Base-by-base conservation (phyloP, 2,797 vertebrate species). In the Lithobates sylvaticus region DNA sequence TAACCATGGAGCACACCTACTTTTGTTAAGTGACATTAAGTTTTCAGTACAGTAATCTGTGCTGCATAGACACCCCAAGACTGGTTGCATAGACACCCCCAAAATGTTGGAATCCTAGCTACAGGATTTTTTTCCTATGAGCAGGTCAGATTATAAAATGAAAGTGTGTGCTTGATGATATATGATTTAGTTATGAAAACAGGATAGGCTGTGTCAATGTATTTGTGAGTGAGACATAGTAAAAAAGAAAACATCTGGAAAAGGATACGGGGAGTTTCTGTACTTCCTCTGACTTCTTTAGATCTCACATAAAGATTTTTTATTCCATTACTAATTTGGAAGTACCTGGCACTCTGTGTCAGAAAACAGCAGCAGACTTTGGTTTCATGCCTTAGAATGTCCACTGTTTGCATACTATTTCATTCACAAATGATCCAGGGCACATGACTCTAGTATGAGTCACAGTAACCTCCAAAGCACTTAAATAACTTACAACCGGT, bases 401-500 rank as follows among this genome's bases (percentile, higher is more conserved):
- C 70, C 70, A 61, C 61, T 36, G 71, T 76, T 76, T 81, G 34
- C 65, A 70, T 71, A 70, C 68, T 76, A 76, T 76, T 75, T 84
- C 72, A 84, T 79, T 67, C 76, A 78, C 12, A 68, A 69, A 64
- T 32, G 54, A 78, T 81, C 89, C 89, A 88, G 82, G 86, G 72
- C 87, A 80, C 78, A 89, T 91, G 89, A 90, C 90, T 92, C n/a
- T 86, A 84, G 88, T 89, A 88, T 94, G 90, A 92, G 88, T 92
- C 90, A 91, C 90, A 88, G 80, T 82, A 79, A 89, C 89, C 90
- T 90, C 89, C 88, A 83, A 85, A 85, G 89, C 88, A 90, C 89
- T 72, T 91, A 88, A 92, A 93, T 92, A 88, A 88, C 86, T 84
- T 89, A 88, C 91, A 92, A 92, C 88, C 78, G 89, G 86, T 91